Evolutionary conservation across 2,797 vertebrate genomes (phyloP), one percentile per base, ranked within the genome.

Genomic region (Sebastes elongatus): DNA sequence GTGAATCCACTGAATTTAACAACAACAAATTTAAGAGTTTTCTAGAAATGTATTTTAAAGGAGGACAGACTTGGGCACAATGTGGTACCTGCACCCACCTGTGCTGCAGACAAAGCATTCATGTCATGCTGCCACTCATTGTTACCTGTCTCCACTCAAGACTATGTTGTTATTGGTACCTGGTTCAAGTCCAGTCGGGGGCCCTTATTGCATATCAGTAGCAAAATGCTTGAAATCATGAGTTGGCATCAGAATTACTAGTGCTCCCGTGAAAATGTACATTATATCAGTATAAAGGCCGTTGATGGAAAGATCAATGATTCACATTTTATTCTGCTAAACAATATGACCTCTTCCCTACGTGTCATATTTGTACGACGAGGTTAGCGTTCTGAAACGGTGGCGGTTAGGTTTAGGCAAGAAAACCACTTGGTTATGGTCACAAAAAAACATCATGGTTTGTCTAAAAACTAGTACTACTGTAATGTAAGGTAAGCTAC

Each of bases 201-300:
- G 2, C 9, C 35, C 4, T 35, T 23, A 53, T 74, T 7, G 30
- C 38, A 62, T 28, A 1, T 30, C 38, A 28, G 52, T 18, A 23
- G 13, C 3, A 4, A 0, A 55, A 55, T n/a, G 22, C 8, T 6
- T 14, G 10, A 30, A 10, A 16, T 22, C 22, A 22, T 30, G 5
- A 2, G 32, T 22, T 65, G 22, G 30, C 16, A 7, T 55, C 22
- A 35, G 23, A 76, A 16, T n/a, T 5, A 2, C 7, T 11, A 10
- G 25, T 66, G 52, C 9, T 38, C 35, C 35, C 2, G 35, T 38
- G 13, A 38, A 38, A 2, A 14, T 38, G 2, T 38, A 38, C 35
- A 38, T 0, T 38, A 0, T 2, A 38, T 23, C 9, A 18, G 9
- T 23, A 10, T 38, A n/a, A 55, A 64, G 4, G 5, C 16, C 1